Percentiles rank a stretch among this genome's conserved stretches.
Conservation (phyloP, 2,797 vertebrate genomes). For the Hypotaenidia okinawae region DNA sequence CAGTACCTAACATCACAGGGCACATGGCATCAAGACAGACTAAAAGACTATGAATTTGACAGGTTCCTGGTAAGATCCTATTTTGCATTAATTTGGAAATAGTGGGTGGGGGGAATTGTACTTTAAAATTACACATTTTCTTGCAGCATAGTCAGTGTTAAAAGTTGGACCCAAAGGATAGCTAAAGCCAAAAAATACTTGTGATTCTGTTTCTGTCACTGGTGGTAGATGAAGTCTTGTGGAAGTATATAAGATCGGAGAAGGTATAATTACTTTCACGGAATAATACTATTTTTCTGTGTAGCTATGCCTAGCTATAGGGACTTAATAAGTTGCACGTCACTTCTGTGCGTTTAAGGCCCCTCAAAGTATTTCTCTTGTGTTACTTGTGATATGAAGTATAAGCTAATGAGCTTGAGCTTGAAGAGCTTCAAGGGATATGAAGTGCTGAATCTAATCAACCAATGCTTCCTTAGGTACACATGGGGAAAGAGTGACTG, state of each 20-base stretch:
- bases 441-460: not conserved
- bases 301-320: not conserved
- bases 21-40: not conserved
- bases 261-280: not conserved
- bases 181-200: not conserved
- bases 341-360: not conserved
- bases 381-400: not conserved
- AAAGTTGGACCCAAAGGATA: not conserved
- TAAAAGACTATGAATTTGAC: not conserved
- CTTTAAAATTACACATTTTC: not conserved
- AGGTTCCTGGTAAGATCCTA: not conserved
- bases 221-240: not conserved
- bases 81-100: not conserved
- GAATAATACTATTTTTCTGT: not conserved
- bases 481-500: not conserved
- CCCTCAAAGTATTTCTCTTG: not conserved
- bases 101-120: rapidly evolving
- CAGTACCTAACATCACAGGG: too few relatives aligned
- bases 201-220: not conserved
- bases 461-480: not conserved
- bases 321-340: not conserved
- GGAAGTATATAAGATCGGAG: not conserved
- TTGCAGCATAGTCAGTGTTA: not conserved
- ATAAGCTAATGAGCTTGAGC: not conserved
- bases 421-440: not conserved